phyloP scores from a whole-genome alignment of 1,140 invertebrate genomes.

The Bombus waltoni region DNA sequence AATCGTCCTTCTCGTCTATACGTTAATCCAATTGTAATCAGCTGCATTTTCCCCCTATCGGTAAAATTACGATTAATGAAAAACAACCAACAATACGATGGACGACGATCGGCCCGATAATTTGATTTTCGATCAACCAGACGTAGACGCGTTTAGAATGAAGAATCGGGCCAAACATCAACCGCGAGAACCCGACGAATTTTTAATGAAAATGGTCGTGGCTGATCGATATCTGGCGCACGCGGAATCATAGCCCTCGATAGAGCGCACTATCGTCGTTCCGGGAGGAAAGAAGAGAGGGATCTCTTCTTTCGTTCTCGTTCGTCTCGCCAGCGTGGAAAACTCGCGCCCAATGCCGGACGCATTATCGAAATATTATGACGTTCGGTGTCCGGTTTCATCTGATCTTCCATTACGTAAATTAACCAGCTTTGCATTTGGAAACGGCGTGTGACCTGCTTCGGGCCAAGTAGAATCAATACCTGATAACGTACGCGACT shows the following conservation, averaged over 20 bases:
- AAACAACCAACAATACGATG: background rate
- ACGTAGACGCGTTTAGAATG: background rate
- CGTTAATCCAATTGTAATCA: background rate
- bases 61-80: background rate
- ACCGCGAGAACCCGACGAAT: no score
- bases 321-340: background rate
- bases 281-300: no score
- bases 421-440: constrained; percentile 58
- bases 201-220: constrained; percentile 10
- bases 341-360: background rate
- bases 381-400: background rate
- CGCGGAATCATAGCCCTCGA: background rate
- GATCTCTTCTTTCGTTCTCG: background rate
- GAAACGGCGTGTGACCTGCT: constrained; percentile 32
- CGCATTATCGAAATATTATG: constrained; percentile 52
- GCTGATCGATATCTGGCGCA: background rate
- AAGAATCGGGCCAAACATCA: background rate
- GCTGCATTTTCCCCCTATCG: background rate
- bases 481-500: constrained; percentile 47
- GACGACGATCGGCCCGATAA: background rate
- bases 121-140: background rate
- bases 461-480: constrained; percentile 51
- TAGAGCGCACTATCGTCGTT: background rate
- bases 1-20: background rate
- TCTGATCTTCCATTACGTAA: constrained; percentile 52